phyloP scores from a whole-genome alignment of 2,888 invertebrate genomes.

The Calliphora vomitoria region DNA sequence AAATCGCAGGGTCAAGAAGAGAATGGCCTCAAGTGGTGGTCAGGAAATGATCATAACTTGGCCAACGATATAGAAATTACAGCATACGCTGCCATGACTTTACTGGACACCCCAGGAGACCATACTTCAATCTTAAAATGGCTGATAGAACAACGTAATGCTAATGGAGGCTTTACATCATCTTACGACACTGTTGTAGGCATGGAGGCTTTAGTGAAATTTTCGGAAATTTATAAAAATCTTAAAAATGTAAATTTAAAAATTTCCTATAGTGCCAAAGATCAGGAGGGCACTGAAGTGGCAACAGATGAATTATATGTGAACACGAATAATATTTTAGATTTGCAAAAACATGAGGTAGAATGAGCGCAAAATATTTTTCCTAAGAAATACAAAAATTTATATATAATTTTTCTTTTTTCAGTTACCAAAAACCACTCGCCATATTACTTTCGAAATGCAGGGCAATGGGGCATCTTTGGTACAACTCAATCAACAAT shows the following conservation, averaged over 20 bases:
- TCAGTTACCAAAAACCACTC: constrained; percentile 80
- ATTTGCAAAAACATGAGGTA: constrained; percentile 91
- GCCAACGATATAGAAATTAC: constrained; percentile 86
- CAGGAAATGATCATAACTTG: constrained; percentile 85
- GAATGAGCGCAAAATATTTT: constrained; percentile 70
- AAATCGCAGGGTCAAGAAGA: constrained; percentile 82
- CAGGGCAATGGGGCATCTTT: constrained; percentile 91
- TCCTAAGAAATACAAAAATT: too few species aligned
- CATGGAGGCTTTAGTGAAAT: constrained; percentile 76
- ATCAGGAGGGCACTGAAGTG: constrained; percentile 7
- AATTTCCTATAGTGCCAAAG: constrained; percentile 39
- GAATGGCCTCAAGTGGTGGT: constrained; percentile 91
- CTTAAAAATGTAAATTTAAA: constrained; percentile 32
- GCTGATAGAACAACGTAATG: constrained; percentile 88
- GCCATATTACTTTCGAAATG: constrained; percentile 89
- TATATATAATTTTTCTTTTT: neutral
- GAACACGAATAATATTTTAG: constrained; percentile 90
- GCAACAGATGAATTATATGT: constrained; percentile 81
- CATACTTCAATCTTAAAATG: constrained; percentile 87
- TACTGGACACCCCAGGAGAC: constrained; percentile 81
- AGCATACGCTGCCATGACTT: constrained; percentile 86
- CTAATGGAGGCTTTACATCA: constrained; percentile 89
- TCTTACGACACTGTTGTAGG: constrained; percentile 91
- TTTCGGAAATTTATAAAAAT: constrained; percentile 86
- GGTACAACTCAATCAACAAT: constrained; percentile 90